phyloP scores from a whole-genome alignment of 1,140 invertebrate species.

The Drosophila persimilis region DNA sequence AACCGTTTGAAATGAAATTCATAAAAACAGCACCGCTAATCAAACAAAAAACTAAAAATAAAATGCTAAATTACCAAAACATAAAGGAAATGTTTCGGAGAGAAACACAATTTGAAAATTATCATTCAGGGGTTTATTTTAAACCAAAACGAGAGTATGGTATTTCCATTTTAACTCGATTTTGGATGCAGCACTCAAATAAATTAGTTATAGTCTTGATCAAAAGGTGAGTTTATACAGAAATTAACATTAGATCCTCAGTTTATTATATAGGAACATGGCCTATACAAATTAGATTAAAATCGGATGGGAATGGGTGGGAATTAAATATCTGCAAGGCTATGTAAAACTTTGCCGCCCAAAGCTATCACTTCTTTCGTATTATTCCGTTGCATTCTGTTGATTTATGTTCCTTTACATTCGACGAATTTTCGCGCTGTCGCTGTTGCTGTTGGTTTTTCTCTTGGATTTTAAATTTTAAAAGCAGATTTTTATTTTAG shows the following conservation, averaged over 20 bases:
- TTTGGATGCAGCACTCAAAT: background rate
- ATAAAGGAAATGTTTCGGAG: background rate
- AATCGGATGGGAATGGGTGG: too few relatives aligned
- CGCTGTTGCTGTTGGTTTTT: background rate
- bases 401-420: conserved; percentile 36
- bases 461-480: conserved; percentile 2
- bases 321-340: too few relatives aligned
- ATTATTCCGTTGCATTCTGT: conserved; percentile 44
- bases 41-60: conserved; percentile 36
- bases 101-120: conserved; percentile 10
- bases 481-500: conserved; percentile 14
- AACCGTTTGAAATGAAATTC: conserved; percentile 18
- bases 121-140: background rate
- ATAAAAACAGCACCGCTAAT: conserved; percentile 34
- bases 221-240: too few relatives aligned
- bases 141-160: background rate
- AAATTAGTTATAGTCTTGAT: conserved; percentile 1
- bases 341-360: too few relatives aligned
- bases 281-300: too few relatives aligned
- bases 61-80: conserved; percentile 17
- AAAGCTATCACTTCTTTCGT: conserved; percentile 3
- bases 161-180: background rate
- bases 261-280: too few relatives aligned
- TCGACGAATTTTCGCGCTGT: background rate
- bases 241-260: too few relatives aligned